A percentile compares a stretch with the other conserved stretches of the same genome.
phyloP scores from a whole-genome alignment of 2,113 vertebrate genomes.

The Mastomys coucha region DNA sequence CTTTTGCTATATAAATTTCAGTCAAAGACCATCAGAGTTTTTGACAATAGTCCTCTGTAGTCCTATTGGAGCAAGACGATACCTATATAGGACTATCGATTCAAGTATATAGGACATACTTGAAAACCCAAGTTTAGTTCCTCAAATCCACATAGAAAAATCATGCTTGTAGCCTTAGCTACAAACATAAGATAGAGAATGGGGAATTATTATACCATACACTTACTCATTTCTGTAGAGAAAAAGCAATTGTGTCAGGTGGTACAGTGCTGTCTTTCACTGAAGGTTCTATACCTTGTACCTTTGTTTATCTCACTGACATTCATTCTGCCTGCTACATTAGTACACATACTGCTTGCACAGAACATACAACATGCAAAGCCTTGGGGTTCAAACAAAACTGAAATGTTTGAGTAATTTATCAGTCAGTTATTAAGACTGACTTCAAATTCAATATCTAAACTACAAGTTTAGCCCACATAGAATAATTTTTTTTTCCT shows the following conservation, averaged over 20 bases:
- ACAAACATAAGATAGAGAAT: background rate
- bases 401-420: background rate
- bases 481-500: background rate
- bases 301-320: background rate
- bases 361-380: background rate
- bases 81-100: background rate
- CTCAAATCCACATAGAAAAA: background rate
- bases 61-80: background rate
- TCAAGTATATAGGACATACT: background rate
- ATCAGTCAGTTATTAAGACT: constrained; percentile 20
- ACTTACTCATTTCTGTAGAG: background rate
- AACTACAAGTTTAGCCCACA: background rate
- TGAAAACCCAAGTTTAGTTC: background rate
- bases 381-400: background rate
- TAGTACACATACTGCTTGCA: background rate
- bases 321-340: background rate
- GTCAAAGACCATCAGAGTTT: background rate
- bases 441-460: background rate
- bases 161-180: background rate
- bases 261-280: background rate
- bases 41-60: background rate
- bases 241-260: background rate
- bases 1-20: background rate
- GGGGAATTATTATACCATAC: background rate
- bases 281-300: background rate